phyloP scores from a whole-genome alignment of 2,113 vertebrate genomes.

The Pollimyrus isidori region DNA sequence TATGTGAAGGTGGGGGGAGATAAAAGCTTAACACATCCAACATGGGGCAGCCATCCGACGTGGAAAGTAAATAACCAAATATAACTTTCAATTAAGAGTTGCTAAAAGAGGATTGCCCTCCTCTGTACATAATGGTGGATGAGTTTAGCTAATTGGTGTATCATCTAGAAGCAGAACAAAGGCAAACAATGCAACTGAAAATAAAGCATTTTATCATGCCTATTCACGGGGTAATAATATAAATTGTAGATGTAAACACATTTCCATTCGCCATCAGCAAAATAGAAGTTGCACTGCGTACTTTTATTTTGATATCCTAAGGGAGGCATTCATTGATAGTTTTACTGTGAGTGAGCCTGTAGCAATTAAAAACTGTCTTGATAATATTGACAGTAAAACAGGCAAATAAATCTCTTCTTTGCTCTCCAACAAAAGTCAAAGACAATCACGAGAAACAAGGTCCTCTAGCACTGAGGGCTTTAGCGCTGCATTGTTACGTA shows the following conservation, averaged over 20 bases:
- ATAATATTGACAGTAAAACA: neutral
- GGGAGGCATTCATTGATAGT: neutral
- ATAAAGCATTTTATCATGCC: neutral
- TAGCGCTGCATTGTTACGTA: neutral
- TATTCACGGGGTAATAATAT: neutral
- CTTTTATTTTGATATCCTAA: neutral
- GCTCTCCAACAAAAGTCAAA: conserved; percentile 6
- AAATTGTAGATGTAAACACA: neutral
- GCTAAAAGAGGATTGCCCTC: neutral
- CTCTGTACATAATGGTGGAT: neutral
- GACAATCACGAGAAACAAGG: neutral
- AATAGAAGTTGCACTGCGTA: neutral
- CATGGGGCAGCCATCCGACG: neutral
- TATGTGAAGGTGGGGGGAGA: neutral
- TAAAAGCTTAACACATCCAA: neutral
- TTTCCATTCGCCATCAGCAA: neutral
- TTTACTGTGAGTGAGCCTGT: neutral
- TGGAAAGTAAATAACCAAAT: neutral
- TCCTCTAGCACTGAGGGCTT: neutral
- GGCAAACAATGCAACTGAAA: neutral
- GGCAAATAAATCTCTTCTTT: neutral
- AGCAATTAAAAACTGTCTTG: neutral
- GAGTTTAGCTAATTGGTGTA: neutral
- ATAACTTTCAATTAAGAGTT: neutral
- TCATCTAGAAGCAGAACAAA: neutral